Evolutionary conservation across 2,113 vertebrate species (phyloP).

Genomic region (Myotis brandtii): DNA sequence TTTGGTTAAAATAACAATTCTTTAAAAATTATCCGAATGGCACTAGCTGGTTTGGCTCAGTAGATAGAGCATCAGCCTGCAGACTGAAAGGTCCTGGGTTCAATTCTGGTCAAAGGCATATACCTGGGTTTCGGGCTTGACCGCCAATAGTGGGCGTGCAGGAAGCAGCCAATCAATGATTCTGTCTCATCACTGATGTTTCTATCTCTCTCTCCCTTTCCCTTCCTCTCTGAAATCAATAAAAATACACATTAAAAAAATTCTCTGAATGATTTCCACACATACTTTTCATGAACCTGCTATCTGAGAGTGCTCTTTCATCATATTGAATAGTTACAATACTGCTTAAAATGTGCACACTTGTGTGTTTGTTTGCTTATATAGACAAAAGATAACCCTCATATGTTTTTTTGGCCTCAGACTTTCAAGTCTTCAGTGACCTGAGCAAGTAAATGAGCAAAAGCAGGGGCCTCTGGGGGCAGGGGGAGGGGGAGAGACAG

Average conservation of each 20-base stretch:
- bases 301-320: not conserved
- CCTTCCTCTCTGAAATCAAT: not conserved
- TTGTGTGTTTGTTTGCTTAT: not conserved
- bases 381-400: slow-evolving; percentile 25
- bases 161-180: not conserved
- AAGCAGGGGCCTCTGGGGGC: not conserved
- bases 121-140: not conserved
- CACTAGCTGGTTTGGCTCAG: not conserved
- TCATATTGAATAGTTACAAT: not conserved
- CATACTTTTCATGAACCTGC: not conserved
- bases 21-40: not conserved
- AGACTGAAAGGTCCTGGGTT: not conserved
- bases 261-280: not conserved
- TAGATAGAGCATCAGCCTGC: no score
- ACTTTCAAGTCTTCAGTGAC: not conserved
- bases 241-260: no score
- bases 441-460: slow-evolving; percentile 33
- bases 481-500: not conserved
- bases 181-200: not conserved
- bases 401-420: not conserved
- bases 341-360: slow-evolving; percentile 1
- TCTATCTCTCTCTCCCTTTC: not conserved
- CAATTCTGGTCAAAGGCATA: no score
- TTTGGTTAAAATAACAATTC: not conserved
- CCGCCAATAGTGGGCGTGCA: not conserved